Percentiles rank a stretch among this genome's conserved stretches.
These are phyloP conservation scores for Chromoteleia sp. DNA, from an alignment of 2,888 invertebrate genomes.

Conservation along the genomic window DNA sequence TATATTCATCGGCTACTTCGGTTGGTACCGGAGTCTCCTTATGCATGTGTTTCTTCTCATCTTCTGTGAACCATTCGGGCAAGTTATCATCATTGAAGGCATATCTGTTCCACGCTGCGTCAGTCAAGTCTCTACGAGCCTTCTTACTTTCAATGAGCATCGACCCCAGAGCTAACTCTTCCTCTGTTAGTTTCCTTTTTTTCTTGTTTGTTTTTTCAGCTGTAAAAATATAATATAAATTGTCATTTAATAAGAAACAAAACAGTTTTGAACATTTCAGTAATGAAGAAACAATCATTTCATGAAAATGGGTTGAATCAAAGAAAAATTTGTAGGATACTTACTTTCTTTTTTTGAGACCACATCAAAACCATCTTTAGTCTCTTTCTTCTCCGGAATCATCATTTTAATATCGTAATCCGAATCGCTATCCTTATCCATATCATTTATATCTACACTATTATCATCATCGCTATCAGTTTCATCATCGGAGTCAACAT, in stretches of 20 bases:
- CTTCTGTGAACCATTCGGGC: slow-evolving; percentile 98
- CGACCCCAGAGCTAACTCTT: slow-evolving; percentile 96
- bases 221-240: slow-evolving; percentile 75
- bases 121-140: slow-evolving; percentile 94
- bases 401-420: slow-evolving; percentile 85
- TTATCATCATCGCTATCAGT: background rate
- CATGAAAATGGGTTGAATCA: too few species aligned
- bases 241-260: slow-evolving; percentile 1
- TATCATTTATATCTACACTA: slow-evolving; percentile 61
- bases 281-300: too few species aligned
- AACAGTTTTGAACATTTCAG: too few species aligned
- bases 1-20: slow-evolving; percentile 92
- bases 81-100: slow-evolving; percentile 95
- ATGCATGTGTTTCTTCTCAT: slow-evolving; percentile 96
- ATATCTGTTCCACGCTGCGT: slow-evolving; percentile 97
- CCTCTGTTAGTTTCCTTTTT: slow-evolving; percentile 91
- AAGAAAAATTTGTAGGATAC: slow-evolving; percentile 58
- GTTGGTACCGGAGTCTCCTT: slow-evolving; percentile 94
- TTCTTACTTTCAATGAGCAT: slow-evolving; percentile 96
- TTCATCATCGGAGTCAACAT: slow-evolving; percentile 3
- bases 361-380: slow-evolving; percentile 88
- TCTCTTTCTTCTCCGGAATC: slow-evolving; percentile 75
- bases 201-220: slow-evolving; percentile 85
- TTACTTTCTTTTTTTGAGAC: slow-evolving; percentile 87
- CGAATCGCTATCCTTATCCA: slow-evolving; percentile 75